phyloP scores from a whole-genome alignment of 2,113 vertebrate species.

The Neolamprologus ventralis region DNA sequence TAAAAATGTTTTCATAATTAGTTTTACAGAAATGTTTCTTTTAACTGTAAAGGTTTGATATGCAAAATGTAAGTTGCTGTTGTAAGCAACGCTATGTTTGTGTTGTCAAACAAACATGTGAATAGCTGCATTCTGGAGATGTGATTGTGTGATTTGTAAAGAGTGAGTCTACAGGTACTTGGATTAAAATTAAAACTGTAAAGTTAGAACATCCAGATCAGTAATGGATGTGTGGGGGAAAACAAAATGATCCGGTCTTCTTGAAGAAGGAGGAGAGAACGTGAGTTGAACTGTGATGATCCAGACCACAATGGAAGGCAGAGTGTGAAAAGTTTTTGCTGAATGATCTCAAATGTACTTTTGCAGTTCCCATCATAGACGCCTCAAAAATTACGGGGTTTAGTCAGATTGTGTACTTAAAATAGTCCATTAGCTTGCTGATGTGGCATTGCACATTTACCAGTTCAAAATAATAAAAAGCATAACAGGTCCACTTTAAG shows the following conservation, averaged over 20 bases:
- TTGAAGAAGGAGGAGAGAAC: not conserved
- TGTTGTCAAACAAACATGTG: not conserved
- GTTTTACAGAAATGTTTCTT: not conserved
- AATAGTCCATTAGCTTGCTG: not conserved
- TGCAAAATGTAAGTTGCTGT: conserved; percentile 28
- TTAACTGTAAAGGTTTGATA: not conserved
- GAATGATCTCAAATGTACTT: not conserved
- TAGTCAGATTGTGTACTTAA: not conserved
- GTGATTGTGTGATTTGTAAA: not conserved
- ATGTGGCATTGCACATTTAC: not conserved
- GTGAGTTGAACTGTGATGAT: not conserved
- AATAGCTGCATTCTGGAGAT: not conserved
- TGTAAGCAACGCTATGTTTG: conserved; percentile 29
- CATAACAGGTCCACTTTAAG: not conserved
- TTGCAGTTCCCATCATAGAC: not conserved
- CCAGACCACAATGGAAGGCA: not conserved
- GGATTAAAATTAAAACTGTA: not conserved
- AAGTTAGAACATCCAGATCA: not conserved
- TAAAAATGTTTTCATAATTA: not conserved
- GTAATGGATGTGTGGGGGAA: not conserved
- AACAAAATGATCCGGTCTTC: not conserved
- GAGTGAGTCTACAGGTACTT: not conserved
- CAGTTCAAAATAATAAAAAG: not conserved
- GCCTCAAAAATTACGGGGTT: accelerated
- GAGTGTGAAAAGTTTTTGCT: not conserved